These are phyloP conservation scores for Euwallacea similis DNA, from an alignment of 1,140 invertebrate species.

Conservation along the genomic window DNA sequence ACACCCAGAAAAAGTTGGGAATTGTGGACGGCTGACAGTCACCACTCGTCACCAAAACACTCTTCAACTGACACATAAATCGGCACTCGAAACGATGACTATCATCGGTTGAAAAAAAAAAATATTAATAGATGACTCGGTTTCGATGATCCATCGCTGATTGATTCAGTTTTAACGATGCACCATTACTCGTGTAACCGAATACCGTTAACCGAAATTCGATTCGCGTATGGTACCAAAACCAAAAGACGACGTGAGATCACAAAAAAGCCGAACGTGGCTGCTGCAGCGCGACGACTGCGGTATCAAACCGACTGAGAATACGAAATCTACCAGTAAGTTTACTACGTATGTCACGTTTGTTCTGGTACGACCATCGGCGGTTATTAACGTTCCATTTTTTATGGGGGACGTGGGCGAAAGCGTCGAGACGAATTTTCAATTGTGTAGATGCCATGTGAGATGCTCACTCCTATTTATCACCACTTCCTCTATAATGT, in stretches of 20 bases:
- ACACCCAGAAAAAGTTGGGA: constrained; percentile 42
- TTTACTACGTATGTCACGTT: constrained; percentile 22
- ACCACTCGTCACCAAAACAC: constrained; percentile 6
- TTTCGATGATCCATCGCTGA: background rate
- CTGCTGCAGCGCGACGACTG: background rate
- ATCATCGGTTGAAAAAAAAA: background rate
- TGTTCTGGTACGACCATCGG: constrained; percentile 15
- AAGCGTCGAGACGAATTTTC: constrained; percentile 14
- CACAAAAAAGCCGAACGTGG: background rate
- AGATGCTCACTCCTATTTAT: background rate
- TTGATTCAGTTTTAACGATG: constrained; percentile 1
- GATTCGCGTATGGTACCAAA: constrained; percentile 2
- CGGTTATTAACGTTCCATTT: constrained; percentile 26
- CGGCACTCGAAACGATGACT: background rate
- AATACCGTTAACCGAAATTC: background rate
- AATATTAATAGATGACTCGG: background rate
- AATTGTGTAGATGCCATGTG: constrained; percentile 2
- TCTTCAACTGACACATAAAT: background rate
- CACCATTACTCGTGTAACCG: background rate
- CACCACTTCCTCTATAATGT: too few relatives aligned
- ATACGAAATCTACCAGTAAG: constrained; percentile 17
- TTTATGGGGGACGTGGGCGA: constrained; percentile 17
- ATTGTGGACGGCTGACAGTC: constrained; percentile 40
- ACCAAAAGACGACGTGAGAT: constrained; percentile 3
- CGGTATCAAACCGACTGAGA: constrained; percentile 21